phyloP scores from a whole-genome alignment of 2,888 invertebrate genomes.

The Cataglyphis altisquamis region DNA sequence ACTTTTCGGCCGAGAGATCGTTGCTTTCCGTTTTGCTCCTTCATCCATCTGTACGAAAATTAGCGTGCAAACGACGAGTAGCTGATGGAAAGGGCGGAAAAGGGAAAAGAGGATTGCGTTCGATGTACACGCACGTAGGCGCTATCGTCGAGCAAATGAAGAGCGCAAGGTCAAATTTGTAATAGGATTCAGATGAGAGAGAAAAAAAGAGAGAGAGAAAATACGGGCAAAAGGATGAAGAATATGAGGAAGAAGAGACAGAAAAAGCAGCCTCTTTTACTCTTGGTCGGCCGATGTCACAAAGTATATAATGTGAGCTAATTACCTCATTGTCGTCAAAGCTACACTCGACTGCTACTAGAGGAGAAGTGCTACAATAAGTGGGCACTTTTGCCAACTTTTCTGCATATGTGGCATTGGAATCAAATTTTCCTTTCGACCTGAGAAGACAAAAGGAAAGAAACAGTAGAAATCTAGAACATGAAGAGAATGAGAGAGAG shows the following conservation, averaged over 20 bases:
- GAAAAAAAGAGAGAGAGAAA: constrained; percentile 30
- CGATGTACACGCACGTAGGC: constrained; percentile 63
- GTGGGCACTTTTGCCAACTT: constrained; percentile 80
- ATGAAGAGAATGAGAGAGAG: constrained; percentile 22
- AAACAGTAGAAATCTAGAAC: constrained; percentile 37
- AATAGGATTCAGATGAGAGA: constrained; percentile 75
- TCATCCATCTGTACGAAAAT: constrained; percentile 39
- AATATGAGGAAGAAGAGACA: constrained; percentile 45
- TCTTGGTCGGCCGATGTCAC: constrained; percentile 78
- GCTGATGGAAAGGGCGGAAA: constrained; percentile 11
- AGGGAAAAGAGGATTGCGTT: constrained; percentile 30
- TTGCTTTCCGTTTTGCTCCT: constrained; percentile 26
- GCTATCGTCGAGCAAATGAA: constrained; percentile 57
- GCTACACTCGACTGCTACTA: constrained; percentile 81
- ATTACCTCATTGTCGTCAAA: constrained; percentile 84
- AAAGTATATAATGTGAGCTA: constrained; percentile 84
- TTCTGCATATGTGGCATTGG: constrained; percentile 81
- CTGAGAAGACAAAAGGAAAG: constrained; percentile 65
- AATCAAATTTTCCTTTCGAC: constrained; percentile 71
- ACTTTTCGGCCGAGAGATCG: constrained; percentile 61
- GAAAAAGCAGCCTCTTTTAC: constrained; percentile 60
- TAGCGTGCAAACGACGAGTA: constrained; percentile 45
- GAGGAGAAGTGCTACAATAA: constrained; percentile 74
- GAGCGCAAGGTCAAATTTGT: constrained; percentile 71
- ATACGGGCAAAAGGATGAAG: constrained; percentile 6